A percentile compares a stretch with the other conserved stretches of the same genome.
These are phyloP conservation scores for Parauchenoglanis ngamensis DNA, from an alignment of 2,797 vertebrate species.

Conservation along the genomic window DNA sequence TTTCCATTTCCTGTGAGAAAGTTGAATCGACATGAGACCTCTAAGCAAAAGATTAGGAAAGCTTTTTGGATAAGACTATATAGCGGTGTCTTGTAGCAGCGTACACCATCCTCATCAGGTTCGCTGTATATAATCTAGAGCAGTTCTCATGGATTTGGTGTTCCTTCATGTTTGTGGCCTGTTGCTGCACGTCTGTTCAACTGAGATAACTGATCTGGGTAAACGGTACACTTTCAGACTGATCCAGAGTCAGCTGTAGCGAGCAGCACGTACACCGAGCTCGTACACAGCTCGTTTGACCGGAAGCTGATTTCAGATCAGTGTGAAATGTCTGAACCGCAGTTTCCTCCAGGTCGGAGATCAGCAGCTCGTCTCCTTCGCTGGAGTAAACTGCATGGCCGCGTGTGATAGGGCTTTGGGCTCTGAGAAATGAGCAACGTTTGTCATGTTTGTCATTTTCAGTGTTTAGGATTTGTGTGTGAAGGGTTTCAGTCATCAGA, in stretches of 20 bases:
- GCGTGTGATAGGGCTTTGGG: not conserved
- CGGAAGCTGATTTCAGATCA: conserved; percentile 15
- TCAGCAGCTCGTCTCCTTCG: conserved; percentile 1
- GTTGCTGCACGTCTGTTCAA: conserved; percentile 26
- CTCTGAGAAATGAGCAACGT: not conserved
- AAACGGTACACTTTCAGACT: not conserved
- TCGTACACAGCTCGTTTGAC: too few relatives aligned
- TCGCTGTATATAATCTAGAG: not conserved
- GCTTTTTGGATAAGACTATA: too few relatives aligned
- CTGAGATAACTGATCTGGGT: conserved; percentile 36
- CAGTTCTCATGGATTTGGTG: not conserved
- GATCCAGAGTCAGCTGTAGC: not conserved
- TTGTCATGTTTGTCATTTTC: not conserved
- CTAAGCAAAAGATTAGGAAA: too few relatives aligned
- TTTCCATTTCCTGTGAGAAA: too few relatives aligned
- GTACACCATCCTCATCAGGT: not conserved
- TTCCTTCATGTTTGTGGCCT: not conserved
- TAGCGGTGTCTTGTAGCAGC: too few relatives aligned
- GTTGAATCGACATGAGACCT: too few relatives aligned
- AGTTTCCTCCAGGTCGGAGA: conserved; percentile 7
- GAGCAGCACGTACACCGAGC: too few relatives aligned
- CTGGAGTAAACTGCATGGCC: not conserved
- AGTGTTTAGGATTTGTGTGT: not conserved
- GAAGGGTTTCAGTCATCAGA: not conserved
- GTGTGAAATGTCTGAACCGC: not conserved